phyloP scores from a whole-genome alignment of 2,113 vertebrate species.

The Athene noctua region DNA sequence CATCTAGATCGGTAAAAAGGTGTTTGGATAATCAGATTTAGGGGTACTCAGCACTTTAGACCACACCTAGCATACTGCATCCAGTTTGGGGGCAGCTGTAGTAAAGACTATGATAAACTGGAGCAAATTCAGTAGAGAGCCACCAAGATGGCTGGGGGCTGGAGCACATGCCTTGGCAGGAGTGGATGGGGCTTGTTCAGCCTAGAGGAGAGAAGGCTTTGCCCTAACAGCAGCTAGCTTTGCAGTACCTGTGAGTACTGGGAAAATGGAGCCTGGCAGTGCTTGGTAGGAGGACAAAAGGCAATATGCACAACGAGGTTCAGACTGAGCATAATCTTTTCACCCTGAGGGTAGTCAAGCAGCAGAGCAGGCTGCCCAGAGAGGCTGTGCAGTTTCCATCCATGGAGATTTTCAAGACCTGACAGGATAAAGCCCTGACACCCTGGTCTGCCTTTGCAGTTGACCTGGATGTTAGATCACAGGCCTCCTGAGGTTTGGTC shows the following conservation, averaged over 20 bases:
- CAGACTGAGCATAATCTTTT: not conserved
- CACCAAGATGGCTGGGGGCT: not conserved
- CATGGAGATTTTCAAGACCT: not conserved
- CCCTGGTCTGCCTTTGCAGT: not conserved
- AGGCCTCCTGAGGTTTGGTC: not conserved
- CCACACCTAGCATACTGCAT: not conserved
- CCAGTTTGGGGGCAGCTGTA: not conserved
- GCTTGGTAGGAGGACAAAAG: not conserved
- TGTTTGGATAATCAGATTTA: not conserved
- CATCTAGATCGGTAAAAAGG: not conserved
- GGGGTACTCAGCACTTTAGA: not conserved
- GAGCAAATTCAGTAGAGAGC: not conserved
- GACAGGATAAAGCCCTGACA: not conserved
- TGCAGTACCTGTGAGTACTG: not conserved
- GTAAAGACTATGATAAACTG: not conserved
- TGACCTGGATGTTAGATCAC: not conserved
- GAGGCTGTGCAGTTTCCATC: not conserved
- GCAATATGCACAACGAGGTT: accelerated
- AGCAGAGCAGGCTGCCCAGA: not conserved
- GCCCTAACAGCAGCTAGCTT: not conserved
- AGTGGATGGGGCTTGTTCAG: not conserved
- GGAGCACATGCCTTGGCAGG: not conserved
- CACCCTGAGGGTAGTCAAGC: not conserved
- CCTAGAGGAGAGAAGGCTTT: not conserved
- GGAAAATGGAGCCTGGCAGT: not conserved